Evolutionary conservation across 2,113 vertebrate species (phyloP).

Genomic region (Ramphastos sulfuratus): DNA sequence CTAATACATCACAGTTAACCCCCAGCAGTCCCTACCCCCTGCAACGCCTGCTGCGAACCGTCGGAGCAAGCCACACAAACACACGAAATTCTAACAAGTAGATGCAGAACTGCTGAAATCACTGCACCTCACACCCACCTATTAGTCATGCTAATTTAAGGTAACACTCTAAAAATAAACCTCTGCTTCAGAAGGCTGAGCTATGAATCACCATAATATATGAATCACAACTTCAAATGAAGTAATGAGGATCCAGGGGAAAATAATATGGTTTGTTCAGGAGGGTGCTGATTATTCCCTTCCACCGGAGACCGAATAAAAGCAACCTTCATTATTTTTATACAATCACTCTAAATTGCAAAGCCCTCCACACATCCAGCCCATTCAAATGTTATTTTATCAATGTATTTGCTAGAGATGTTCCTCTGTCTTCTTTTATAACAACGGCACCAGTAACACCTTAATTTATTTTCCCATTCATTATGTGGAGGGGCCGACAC

Average conservation of each 20-base stretch:
- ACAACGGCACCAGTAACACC: not conserved
- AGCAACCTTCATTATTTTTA: slow-evolving; percentile 52
- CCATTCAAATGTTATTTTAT: slow-evolving; percentile 49
- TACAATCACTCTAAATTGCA: slow-evolving; percentile 53
- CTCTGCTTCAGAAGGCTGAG: not conserved
- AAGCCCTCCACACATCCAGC: slow-evolving; percentile 16
- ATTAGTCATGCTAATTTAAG: slow-evolving; percentile 54
- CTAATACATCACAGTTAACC: not conserved
- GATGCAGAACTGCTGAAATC: slow-evolving; percentile 21
- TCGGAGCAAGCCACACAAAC: slow-evolving; percentile 7
- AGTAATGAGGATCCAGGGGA: slow-evolving; percentile 37
- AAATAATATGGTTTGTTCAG: slow-evolving; percentile 54
- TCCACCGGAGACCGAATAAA: slow-evolving; percentile 51
- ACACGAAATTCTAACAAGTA: not conserved
- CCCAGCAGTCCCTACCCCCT: not conserved
- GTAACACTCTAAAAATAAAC: slow-evolving; percentile 52
- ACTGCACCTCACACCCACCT: slow-evolving; percentile 39
- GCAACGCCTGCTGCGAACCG: not conserved
- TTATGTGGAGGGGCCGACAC: slow-evolving; percentile 29
- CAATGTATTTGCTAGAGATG: slow-evolving; percentile 16
- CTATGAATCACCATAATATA: slow-evolving; percentile 58
- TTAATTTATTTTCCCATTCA: slow-evolving; percentile 39
- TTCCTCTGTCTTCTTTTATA: not conserved
- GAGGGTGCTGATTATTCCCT: slow-evolving; percentile 51
- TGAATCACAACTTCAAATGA: slow-evolving; percentile 46